Evolutionary conservation across 2,113 vertebrate genomes (phyloP), one percentile per base, ranked within the genome.

Genomic region (Rhodinocichla rosea): DNA sequence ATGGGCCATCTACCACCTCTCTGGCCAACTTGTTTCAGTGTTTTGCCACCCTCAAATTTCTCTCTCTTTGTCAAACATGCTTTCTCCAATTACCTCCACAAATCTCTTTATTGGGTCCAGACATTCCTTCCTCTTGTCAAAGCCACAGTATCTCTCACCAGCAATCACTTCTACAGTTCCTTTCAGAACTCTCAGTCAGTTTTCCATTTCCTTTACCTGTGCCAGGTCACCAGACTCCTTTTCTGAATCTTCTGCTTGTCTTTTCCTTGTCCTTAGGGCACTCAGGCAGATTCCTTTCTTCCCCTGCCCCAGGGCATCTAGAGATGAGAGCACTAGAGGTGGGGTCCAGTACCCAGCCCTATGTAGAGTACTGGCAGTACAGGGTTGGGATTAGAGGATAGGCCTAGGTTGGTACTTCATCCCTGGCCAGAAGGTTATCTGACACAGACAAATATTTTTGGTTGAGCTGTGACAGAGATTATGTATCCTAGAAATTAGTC

Each of bases 271-370:
- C 52, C 62, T 53, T 52, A 53, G 21, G n/a, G 6, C 15, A 45
- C 8, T 79, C 68, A 27, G 19, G 26, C 45, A 73, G 35, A 60
- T 74, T 83, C 44, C 62, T 76, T 85, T 75, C 60, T 70, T 63
- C 20, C 6, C 17, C 39, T 2, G 35, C 5, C 2, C 9, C 16
- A 3, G 1, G 24, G 5, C 15, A 69, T 13, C 27, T 28, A 30
- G 62, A 90, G 56, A 78, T 62, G 27, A 70, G 14, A 88, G n/a
- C 28, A 24, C 26, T 13, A 28, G n/a, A 37, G 20, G 13, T 70
- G 30, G 27, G n/a, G 39, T 75, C 60, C 26, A 53, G 32, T 67
- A 40, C 20, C 63, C 17, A 40, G n/a, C 21, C 28, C 33, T 16
- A 4, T 19, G 32, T 37, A 56, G 24, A 39, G 5, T 24, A 47